Conservation (phyloP, 2,113 vertebrate species). For the Hyaena hyaena region DNA sequence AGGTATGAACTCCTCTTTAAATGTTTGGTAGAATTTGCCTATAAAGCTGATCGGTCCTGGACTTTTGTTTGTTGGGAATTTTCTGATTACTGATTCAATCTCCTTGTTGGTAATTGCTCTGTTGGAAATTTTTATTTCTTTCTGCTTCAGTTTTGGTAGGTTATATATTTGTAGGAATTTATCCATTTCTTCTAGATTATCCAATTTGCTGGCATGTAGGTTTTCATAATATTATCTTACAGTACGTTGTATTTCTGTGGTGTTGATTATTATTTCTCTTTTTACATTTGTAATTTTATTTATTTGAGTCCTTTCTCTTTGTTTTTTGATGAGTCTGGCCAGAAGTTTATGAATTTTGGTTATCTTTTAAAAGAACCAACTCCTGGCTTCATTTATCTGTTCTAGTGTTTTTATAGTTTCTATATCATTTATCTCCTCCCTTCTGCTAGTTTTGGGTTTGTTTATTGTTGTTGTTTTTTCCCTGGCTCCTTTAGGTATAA, state of each 20-base stretch:
- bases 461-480: not conserved
- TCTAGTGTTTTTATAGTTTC: not conserved
- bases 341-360: not conserved
- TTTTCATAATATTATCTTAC: not conserved
- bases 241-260: not conserved
- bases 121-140: not conserved
- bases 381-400: not conserved
- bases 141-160: not conserved
- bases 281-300: not conserved
- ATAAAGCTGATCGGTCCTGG: not conserved
- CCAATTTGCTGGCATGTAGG: not conserved
- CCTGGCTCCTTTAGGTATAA: not conserved
- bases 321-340: not conserved
- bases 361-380: not conserved
- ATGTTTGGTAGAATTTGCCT: not conserved
- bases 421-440: not conserved
- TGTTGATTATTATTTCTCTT: not conserved
- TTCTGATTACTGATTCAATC: not conserved
- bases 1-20: not conserved
- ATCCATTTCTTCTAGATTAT: not conserved
- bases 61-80: not conserved
- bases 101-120: not conserved
- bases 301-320: not conserved
- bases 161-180: not conserved
- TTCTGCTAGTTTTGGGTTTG: not conserved